These are phyloP conservation scores for Heterochromis multidens DNA, from an alignment of 2,113 vertebrate genomes.

Conservation along the genomic window DNA sequence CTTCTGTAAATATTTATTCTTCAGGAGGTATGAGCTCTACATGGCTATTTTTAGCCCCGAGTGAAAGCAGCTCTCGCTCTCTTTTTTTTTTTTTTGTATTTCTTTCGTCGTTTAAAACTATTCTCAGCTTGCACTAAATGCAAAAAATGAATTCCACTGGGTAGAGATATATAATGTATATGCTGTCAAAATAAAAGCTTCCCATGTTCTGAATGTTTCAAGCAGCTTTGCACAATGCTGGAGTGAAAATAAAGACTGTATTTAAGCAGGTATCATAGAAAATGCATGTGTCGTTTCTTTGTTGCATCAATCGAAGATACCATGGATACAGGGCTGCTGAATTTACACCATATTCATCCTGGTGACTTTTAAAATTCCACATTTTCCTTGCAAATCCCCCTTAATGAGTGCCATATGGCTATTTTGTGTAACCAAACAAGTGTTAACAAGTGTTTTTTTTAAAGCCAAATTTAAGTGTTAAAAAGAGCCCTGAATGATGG, in stretches of 20 bases:
- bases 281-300: not conserved
- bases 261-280: not conserved
- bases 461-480: not conserved
- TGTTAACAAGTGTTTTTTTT: not conserved
- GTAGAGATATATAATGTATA: not conserved
- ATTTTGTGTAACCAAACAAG: not conserved
- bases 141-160: not conserved
- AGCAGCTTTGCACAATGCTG: not conserved
- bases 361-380: not conserved
- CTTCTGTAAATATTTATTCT: slow-evolving; percentile 74
- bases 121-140: slow-evolving; percentile 31
- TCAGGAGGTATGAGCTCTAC: slow-evolving; percentile 42
- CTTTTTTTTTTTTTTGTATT: slow-evolving; percentile 22
- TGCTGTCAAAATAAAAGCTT: not conserved
- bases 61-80: slow-evolving; percentile 54
- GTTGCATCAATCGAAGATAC: not conserved
- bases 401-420: not conserved
- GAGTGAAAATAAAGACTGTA: not conserved
- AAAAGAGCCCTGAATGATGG: not conserved
- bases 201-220: not conserved
- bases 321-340: not conserved
- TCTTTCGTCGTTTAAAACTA: slow-evolving; percentile 49
- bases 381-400: not conserved
- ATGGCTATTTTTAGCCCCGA: slow-evolving; percentile 64
- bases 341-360: not conserved